Base-by-base conservation (phyloP, 2,797 vertebrate species). In the Phyllotis vaccarum region DNA sequence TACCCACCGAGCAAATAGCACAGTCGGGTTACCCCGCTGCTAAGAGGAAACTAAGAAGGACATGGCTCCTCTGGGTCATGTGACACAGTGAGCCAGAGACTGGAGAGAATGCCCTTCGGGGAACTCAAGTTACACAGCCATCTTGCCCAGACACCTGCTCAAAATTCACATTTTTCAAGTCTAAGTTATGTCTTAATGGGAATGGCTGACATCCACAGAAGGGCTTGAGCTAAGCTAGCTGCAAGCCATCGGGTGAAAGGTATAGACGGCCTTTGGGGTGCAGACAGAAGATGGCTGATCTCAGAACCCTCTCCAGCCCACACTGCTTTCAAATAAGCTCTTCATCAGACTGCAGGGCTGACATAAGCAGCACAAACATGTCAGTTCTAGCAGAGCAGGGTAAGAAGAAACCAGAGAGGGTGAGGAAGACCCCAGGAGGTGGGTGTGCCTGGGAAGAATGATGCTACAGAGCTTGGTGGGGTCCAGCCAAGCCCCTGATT, bases 41-140 rank as follows among this genome's bases (percentile, higher is more conserved):
- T 98, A 97, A 98, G 97, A 98, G 98, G 97, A 95, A 97, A 96
- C 97, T 52, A n/a, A 97, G 97, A 97, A 96, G 74, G 95, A 83
- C 93, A 43, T 95, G 60, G 95, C 95, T 95, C 0, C 92, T 97
- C 96, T 43, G 94, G 97, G 97, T 94, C 91, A 85, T 90, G 81
- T 91, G 97, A 97, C 97, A 96, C 96, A 96, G 83, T 37, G 91
- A 94, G 96, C 95, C 95, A 96, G 95, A 93, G 68, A 12, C 43
- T 78, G 37, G 74, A 86, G 76, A 56, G 29, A 60, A 40, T 1
- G 90, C 82, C 82, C 97, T 97, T 90, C 93, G 89, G 94, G 96
- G 97, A 98, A 95, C 90, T 75, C 54, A 46, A 91, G 66, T 96
- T 97, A 96, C 70, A 24, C 86, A 92, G 68, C 74, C 68, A 89